Evolutionary conservation across 1,140 invertebrate genomes (phyloP), one percentile per base, ranked within the genome.

Genomic region (Yoshiicerus persimilis): DNA sequence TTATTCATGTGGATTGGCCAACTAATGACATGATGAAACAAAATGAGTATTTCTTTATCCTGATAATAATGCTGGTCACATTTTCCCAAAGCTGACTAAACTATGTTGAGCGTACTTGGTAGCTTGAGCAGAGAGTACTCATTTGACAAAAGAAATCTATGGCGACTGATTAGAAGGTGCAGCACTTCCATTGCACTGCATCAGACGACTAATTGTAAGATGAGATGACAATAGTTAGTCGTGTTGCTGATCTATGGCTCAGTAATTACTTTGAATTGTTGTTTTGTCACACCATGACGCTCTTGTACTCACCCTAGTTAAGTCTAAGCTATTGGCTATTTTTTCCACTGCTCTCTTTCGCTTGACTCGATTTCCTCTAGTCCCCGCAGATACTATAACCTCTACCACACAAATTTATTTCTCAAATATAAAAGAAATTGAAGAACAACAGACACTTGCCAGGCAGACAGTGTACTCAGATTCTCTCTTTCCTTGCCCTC

Each of bases 191-290:
- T 23, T 66, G 62, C 41, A 16, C 41, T 56, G 8, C 1, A 56
- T 16, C 47, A 70, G 64, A 70, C 23, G 23, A 70, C 64, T 70
- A 70, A 70, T 70, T 70, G 64, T 70, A 70, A 70, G 64, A 70
- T 70, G 64, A 70, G 64, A 70, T 70, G 64, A 70, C 64, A 70
- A 70, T 70, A 70, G 64, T 25, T 30, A 70, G 64, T 70, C 64
- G 64, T 70, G 64, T 23, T 86, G 27, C 30, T 86, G 85, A 86
- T 86, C 41, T 86, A 86, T 86, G 85, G 85, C 62, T 70, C 85
- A 86, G 85, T 86, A 86, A 86, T 86, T 86, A 86, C 85, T 86
- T 30, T 41, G 85, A 39, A 86, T 86, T 86, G 85, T 86, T 70
- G 25, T 70, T 70, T 70, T 70, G 64, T 70, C 64, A 70, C 64